Evolutionary conservation across 2,797 vertebrate genomes (phyloP).

Genomic region (Meriones psammophilus): DNA sequence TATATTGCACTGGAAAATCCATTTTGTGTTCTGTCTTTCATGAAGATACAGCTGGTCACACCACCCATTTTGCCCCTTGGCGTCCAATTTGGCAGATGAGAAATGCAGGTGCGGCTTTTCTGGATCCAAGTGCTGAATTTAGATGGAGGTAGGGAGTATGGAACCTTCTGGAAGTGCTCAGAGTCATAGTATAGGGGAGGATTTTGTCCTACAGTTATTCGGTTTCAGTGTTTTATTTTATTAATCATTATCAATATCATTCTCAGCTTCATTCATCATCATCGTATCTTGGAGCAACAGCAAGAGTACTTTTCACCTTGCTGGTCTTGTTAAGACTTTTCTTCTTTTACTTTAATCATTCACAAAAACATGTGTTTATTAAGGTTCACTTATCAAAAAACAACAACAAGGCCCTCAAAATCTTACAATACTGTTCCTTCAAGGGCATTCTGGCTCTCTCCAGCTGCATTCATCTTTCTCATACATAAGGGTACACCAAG

Average conservation of each 20-base stretch:
- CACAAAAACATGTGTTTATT: constrained; percentile 25
- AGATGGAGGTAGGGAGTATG: constrained; percentile 64
- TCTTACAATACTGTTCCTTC: constrained; percentile 86
- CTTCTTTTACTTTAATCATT: constrained; percentile 29
- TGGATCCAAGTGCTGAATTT: constrained; percentile 82
- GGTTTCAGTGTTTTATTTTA: constrained; percentile 75
- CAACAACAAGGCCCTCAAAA: constrained; percentile 29
- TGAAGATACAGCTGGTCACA: constrained; percentile 87
- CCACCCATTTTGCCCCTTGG: constrained; percentile 84
- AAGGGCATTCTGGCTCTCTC: constrained; percentile 87
- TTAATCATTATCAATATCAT: not conserved
- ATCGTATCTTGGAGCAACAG: constrained; percentile 62
- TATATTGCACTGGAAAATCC: constrained; percentile 83
- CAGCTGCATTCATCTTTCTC: constrained; percentile 89
- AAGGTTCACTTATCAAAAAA: constrained; percentile 62
- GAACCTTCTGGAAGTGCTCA: constrained; percentile 81
- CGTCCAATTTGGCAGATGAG: constrained; percentile 85
- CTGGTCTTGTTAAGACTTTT: not conserved
- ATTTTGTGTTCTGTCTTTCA: constrained; percentile 84
- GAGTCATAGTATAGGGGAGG: constrained; percentile 74
- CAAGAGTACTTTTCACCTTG: not conserved
- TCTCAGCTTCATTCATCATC: constrained; percentile 40
- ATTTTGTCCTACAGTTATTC: constrained; percentile 79
- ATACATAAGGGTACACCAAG: constrained; percentile 90
- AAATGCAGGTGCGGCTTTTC: constrained; percentile 86